Percentiles rank a stretch among this genome's conserved stretches.
These are phyloP conservation scores for Falco peregrinus DNA, from an alignment of 2,797 vertebrate genomes.

Conservation along the genomic window DNA sequence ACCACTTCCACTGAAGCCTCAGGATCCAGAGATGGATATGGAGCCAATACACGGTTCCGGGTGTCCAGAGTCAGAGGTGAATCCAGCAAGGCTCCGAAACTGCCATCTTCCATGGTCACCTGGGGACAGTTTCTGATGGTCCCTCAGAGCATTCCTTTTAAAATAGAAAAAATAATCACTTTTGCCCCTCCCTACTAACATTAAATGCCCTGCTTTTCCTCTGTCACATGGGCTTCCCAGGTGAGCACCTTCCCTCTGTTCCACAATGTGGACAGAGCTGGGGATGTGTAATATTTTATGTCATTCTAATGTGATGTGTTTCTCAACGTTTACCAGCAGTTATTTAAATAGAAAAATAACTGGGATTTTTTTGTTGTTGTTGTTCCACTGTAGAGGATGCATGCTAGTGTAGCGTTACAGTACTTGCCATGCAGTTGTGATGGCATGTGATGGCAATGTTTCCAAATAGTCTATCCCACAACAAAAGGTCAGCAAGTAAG, in stretches of 20 bases:
- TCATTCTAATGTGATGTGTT: not conserved
- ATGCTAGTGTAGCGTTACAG: not conserved
- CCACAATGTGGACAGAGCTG: not conserved
- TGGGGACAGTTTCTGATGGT: not conserved
- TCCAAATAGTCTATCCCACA: not conserved
- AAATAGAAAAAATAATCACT: not conserved
- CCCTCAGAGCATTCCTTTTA: not conserved
- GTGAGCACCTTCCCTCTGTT: not conserved
- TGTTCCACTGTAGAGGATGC: not conserved
- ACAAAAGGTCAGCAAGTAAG: constrained; percentile 22
- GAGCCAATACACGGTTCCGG: not conserved
- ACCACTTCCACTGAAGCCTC: not conserved
- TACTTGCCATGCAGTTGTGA: not conserved
- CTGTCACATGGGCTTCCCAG: accelerated
- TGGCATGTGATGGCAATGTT: not conserved
- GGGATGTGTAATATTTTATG: not conserved
- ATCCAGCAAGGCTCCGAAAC: not conserved
- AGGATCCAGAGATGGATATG: not conserved
- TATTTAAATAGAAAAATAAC: not conserved
- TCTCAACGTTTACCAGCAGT: not conserved
- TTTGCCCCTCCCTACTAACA: not conserved
- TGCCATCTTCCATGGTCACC: not conserved
- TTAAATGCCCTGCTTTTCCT: not conserved
- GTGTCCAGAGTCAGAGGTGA: not conserved
- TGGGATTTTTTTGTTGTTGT: not conserved